These are phyloP conservation scores for Eupsilia transversa DNA, from an alignment of 2,888 invertebrate genomes.

Conservation along the genomic window DNA sequence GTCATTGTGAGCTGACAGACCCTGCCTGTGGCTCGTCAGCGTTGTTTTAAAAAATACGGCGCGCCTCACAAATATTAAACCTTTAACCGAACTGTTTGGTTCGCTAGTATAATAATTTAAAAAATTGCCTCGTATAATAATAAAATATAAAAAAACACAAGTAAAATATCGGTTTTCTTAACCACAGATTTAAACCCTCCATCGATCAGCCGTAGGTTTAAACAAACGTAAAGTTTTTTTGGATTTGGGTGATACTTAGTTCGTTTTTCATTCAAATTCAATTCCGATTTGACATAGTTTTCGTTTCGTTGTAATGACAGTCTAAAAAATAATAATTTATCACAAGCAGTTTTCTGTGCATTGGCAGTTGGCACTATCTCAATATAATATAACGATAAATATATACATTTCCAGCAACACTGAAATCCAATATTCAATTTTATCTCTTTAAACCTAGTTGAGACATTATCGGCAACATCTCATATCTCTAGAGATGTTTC, in stretches of 20 bases:
- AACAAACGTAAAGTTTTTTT: neutral
- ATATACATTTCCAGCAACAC: constrained; percentile 8
- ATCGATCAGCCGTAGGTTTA: neutral
- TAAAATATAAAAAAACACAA: too few species aligned
- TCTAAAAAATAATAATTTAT: neutral
- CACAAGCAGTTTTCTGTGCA: neutral
- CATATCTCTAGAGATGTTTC: constrained; percentile 50
- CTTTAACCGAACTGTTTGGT: neutral
- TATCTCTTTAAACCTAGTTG: constrained; percentile 65
- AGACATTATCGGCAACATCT: constrained; percentile 73
- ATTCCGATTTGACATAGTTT: neutral
- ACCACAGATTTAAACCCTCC: neutral
- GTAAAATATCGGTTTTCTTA: neutral
- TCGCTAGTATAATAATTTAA: too few species aligned
- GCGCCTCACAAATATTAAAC: neutral
- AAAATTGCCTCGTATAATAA: too few species aligned
- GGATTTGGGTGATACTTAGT: neutral
- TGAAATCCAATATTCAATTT: constrained; percentile 51
- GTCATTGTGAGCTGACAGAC: neutral
- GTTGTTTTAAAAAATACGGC: neutral
- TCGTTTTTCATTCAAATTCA: neutral
- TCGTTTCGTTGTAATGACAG: neutral
- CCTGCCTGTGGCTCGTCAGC: neutral
- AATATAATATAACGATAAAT: constrained; percentile 42
- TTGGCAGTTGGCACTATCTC: constrained; percentile 32